Conservation (phyloP, 92 coral and sea anemone genomes). For the Phenganax stokvisi region DNA sequence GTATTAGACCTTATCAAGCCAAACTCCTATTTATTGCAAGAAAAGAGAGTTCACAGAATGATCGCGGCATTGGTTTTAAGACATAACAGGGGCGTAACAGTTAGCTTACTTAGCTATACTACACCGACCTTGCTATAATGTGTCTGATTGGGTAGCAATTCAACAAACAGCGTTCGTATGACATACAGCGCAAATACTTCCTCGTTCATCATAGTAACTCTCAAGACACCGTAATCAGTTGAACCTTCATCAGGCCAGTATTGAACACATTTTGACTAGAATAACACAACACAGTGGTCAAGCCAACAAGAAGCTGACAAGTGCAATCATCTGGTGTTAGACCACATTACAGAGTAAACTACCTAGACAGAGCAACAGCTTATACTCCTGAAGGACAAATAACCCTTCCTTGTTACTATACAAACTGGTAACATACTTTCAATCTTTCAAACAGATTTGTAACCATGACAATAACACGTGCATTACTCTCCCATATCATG, state of each 20-base stretch:
- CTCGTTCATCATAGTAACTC: constrained; percentile 69
- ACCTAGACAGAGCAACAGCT: too few relatives aligned
- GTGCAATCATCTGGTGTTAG: too few relatives aligned
- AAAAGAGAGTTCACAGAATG: too few relatives aligned
- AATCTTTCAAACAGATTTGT: constrained; percentile 86
- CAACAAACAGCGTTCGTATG: constrained; percentile 71
- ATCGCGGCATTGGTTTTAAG: too few relatives aligned
- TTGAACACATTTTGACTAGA: constrained; percentile 82
- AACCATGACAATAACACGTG: constrained; percentile 85
- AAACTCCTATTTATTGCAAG: too few relatives aligned
- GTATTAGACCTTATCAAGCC: too few relatives aligned
- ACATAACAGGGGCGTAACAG: too few relatives aligned
- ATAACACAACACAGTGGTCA: constrained; percentile 6
- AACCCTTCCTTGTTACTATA: background rate
- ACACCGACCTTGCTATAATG: constrained; percentile 76
- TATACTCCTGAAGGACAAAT: background rate
- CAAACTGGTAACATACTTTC: constrained; percentile 50
- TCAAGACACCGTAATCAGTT: constrained; percentile 65
- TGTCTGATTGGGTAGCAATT: constrained; percentile 58
- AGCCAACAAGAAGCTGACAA: too few relatives aligned
- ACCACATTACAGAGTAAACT: too few relatives aligned
- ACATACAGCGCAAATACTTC: constrained; percentile 75
- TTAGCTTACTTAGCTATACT: constrained; percentile 5
- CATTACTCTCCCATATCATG: constrained; percentile 96
- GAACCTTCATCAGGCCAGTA: constrained; percentile 81